Evolutionary conservation across 2,113 vertebrate species (phyloP).

Genomic region (Psephotus haematonotus): DNA sequence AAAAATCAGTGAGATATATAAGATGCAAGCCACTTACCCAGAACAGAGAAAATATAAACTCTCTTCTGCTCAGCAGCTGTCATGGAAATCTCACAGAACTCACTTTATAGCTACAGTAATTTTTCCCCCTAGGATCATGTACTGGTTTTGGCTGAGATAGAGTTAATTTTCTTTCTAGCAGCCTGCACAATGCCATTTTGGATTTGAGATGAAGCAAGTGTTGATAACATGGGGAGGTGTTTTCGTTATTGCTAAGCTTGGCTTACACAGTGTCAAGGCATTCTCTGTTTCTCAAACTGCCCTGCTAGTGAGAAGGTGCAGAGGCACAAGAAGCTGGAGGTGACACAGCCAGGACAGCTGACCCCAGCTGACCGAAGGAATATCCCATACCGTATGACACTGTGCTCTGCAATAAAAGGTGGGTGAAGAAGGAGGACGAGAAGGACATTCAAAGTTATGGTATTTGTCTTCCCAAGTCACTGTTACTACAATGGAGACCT

Average conservation of each 20-base stretch:
- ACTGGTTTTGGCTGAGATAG: neutral
- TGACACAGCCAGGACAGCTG: neutral
- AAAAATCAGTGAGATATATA: neutral
- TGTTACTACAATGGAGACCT: fast-evolving
- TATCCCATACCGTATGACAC: fast-evolving
- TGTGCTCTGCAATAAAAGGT: neutral
- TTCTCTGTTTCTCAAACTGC: neutral
- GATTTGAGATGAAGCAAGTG: neutral
- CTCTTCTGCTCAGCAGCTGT: neutral
- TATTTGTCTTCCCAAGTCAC: neutral
- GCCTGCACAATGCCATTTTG: neutral
- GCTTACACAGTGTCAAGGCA: neutral
- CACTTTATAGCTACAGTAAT: neutral
- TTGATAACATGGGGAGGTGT: neutral
- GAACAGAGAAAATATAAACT: neutral
- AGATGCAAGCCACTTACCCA: neutral
- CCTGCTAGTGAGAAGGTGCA: neutral
- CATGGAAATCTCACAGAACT: neutral
- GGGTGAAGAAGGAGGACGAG: neutral
- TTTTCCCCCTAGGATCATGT: neutral
- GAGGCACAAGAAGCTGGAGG: neutral
- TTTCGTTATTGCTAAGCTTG: neutral
- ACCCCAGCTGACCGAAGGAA: neutral
- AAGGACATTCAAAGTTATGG: fast-evolving
- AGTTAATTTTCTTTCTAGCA: neutral